phyloP scores from a whole-genome alignment of 2,888 invertebrate species.

The Catocala nupta region DNA sequence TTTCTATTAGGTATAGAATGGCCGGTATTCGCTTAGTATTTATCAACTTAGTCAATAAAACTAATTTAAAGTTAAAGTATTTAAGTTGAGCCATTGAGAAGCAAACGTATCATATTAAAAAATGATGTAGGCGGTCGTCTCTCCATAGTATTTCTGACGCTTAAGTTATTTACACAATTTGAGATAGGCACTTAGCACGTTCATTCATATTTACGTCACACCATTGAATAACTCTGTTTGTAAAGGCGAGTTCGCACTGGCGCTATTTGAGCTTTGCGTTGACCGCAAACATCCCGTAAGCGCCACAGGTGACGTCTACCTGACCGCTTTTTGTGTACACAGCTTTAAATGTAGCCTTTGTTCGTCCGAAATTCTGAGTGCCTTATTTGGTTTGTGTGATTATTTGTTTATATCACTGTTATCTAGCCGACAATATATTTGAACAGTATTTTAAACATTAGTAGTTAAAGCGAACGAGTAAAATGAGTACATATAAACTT shows the following conservation, averaged over 20 bases:
- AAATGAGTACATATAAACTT: conserved; percentile 12
- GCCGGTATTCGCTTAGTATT: too few species aligned
- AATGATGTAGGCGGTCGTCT: not conserved
- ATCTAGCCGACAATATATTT: conserved; percentile 13
- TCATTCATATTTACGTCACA: conserved; percentile 72
- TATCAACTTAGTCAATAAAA: too few species aligned
- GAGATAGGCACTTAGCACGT: conserved; percentile 56
- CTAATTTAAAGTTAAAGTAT: too few species aligned
- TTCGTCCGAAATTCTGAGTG: conserved; percentile 34
- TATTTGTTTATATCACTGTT: conserved; percentile 26
- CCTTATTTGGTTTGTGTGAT: conserved; percentile 39
- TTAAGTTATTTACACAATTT: conserved; percentile 34
- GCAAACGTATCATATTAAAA: too few species aligned
- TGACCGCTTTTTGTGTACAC: conserved; percentile 71
- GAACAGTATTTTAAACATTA: not conserved
- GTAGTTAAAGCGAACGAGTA: not conserved
- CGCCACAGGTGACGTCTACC: conserved; percentile 83
- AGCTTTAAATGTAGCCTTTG: conserved; percentile 57
- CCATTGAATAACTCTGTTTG: conserved; percentile 73
- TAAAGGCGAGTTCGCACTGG: conserved; percentile 74
- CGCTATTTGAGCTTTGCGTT: conserved; percentile 66
- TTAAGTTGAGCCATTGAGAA: too few species aligned
- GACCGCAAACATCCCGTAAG: conserved; percentile 70
- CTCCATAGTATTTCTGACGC: conserved; percentile 36
- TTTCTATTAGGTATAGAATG: too few species aligned